Evolutionary conservation across 2,797 vertebrate species (phyloP).

Genomic region (Falco concolor): DNA sequence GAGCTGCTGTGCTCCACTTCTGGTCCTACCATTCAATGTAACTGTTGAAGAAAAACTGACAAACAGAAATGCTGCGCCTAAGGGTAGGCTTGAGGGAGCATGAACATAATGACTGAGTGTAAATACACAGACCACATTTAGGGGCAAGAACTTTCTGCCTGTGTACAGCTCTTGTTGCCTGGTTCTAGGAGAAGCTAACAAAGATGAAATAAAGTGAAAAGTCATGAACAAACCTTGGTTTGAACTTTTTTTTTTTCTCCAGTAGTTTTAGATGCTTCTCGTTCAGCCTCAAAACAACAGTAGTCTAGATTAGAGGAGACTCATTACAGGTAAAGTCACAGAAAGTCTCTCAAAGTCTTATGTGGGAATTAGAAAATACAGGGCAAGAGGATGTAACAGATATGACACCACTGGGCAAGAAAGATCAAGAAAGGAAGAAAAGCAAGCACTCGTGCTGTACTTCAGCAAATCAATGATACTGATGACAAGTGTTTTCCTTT

Average conservation of each 20-base stretch:
- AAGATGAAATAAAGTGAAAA: not conserved
- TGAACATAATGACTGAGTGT: not conserved
- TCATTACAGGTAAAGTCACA: not conserved
- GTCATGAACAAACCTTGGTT: not conserved
- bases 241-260: not conserved
- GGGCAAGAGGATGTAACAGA: not conserved
- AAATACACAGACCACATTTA: not conserved
- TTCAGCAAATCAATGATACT: not conserved
- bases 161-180: not conserved
- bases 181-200: not conserved
- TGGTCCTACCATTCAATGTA: not conserved
- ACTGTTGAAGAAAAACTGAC: not conserved
- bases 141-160: not conserved
- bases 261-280: not conserved
- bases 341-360: not conserved
- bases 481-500: not conserved
- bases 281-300: not conserved
- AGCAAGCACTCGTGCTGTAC: not conserved
- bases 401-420: not conserved
- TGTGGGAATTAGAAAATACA: not conserved
- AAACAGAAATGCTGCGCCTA: not conserved
- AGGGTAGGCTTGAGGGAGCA: not conserved
- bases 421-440: slow-evolving; percentile 16
- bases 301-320: not conserved
- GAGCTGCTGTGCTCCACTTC: not conserved